These are phyloP conservation scores for Eilema caniola DNA, from an alignment of 2,888 invertebrate genomes.

Conservation along the genomic window DNA sequence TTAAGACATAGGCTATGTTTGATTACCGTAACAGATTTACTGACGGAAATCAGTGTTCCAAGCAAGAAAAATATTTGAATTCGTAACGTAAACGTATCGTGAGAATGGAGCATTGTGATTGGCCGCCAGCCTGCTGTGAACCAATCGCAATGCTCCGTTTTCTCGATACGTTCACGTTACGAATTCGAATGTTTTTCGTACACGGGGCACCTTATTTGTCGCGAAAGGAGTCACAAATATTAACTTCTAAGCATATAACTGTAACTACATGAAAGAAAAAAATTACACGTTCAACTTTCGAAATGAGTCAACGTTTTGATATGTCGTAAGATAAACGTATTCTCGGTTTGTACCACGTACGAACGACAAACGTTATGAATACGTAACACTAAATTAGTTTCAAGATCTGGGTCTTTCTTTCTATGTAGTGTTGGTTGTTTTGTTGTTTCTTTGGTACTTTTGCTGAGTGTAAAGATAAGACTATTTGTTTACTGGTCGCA, in stretches of 20 bases:
- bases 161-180: too few species aligned
- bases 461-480: constrained; percentile 8
- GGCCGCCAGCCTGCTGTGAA: too few species aligned
- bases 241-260: background rate
- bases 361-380: constrained; percentile 34
- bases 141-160: too few species aligned
- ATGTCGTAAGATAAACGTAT: constrained; percentile 32
- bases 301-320: constrained; percentile 25
- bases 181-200: too few species aligned
- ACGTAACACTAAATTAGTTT: constrained; percentile 19
- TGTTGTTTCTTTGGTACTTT: constrained; percentile 1
- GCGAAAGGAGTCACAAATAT: constrained; percentile 22
- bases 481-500: background rate
- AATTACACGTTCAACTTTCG: constrained; percentile 12
- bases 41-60: too few species aligned
- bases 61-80: too few species aligned
- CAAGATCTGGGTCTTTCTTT: constrained; percentile 9
- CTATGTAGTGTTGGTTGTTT: background rate
- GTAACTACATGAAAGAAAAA: too few species aligned
- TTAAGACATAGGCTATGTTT: too few species aligned
- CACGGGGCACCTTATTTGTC: too few species aligned
- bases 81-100: too few species aligned
- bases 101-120: too few species aligned
- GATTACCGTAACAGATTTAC: too few species aligned
- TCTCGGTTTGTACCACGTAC: constrained; percentile 27